Base-by-base conservation (phyloP, 2,888 invertebrate genomes). In the Pristionchus arcanus region DNA sequence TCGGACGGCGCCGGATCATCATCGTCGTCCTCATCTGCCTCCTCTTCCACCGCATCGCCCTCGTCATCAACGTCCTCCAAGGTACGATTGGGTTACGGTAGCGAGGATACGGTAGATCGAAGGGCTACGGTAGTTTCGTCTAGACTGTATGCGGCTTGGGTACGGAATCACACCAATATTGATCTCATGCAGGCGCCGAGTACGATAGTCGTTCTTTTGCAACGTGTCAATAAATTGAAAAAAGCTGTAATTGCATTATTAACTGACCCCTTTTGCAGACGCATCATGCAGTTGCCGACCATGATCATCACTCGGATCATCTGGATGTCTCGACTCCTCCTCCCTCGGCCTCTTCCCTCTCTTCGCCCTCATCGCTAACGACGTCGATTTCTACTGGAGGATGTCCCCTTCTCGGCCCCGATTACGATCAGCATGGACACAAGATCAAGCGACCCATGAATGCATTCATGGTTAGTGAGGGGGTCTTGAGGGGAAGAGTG, bases 391-490 rank as follows among this genome's bases (percentile, higher is more conserved):
- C 53, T 49, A 49, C 42, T 49, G 42, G 42, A 49, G 42, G 42
- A 49, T 49, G 42, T 13, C 42, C 42, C 49, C 49, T 81, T 5
- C 42, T 53, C 71, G 37, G 83, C 7, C 85, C 87, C 0, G 71
- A 89, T 21, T 42, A 59, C 37, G 87, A 83, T 37, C 68, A 71
- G 25, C 34, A 49, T 25, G 87, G 87, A 19, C 81, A 84, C 68
- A 90, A 89, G 87, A 92, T 92, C 85, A 92, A 92, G 81, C 87
- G 92, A 81, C 92, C 92, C 66, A 92, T 92, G 92, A 92, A 92
- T 49, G 92, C 92, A 0, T 92, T 92, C 74, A 92, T 92, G 92
- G 92, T 92, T 74, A 87, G 89, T n/a, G n/a, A n/a, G n/a, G n/a
- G n/a, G n/a, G n/a, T 90, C 34, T 9, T 16, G 34, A 7, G 37